Base-by-base conservation (phyloP, 2,797 vertebrate genomes). In the Eurystomus glaucurus region DNA sequence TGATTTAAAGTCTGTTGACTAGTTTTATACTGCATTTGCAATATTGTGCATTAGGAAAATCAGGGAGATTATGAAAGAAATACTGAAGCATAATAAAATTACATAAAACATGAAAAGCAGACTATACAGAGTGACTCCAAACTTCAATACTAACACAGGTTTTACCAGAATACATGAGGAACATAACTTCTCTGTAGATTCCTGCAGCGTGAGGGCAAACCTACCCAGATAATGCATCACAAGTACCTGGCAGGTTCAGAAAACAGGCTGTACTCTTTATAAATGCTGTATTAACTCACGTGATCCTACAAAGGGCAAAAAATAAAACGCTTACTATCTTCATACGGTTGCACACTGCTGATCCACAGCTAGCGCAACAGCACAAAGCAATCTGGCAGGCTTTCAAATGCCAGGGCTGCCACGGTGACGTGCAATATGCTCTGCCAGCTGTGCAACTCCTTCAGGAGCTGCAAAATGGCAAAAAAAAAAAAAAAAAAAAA, bases 21-120 rank as follows among this genome's bases (percentile, higher is more conserved):
- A 91, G 88, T 96, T 96, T 95, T 95, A 94, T 77, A 92, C 93
- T 96, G 95, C 96, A 97, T 97, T 97, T 98, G 95, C 96, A 97
- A 96, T 96, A 97, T 94, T 96, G 95, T 97, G 93, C 96, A 97
- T 98, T 97, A 97, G 95, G 95, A 96, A 97, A 97, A 97, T 97
- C 94, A 83, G 76, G 78, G 86, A 93, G 97, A 97, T 97, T 97
- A 97, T 77, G 68, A 91, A 93, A 95, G 39, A 93, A 88, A 95
- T 70, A 90, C 77, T 74, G 64, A 96, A 79, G 51, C 80, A 68
- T 72, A 95, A 96, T 88, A 96, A 97, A 97, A 90, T 96, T 95
- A 97, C 66, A 83, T 96, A 97, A 98, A 97, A 88, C 33, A 88
- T 28, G 15, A 85, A 94, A 90, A 90, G 35, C 89, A 72, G 80